A percentile compares a stretch with the other conserved stretches of the same genome.
Conservation (phyloP, 2,797 vertebrate genomes). For the Perodicticus potto region DNA sequence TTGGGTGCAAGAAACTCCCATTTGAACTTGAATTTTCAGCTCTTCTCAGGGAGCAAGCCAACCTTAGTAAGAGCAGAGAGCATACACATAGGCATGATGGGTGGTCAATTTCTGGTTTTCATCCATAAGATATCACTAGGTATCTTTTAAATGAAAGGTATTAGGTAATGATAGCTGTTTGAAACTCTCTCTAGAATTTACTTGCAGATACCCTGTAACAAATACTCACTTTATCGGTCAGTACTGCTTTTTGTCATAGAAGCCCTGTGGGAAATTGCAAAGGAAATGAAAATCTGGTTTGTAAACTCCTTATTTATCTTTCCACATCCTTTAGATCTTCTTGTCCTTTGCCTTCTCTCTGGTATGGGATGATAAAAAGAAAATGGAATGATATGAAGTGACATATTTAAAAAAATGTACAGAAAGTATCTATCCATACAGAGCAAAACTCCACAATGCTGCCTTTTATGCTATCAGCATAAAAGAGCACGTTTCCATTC, state of each 20-base stretch:
- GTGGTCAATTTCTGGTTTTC: background rate
- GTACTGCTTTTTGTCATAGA: background rate
- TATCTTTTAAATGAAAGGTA: background rate
- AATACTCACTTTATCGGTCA: background rate
- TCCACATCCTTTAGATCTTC: background rate
- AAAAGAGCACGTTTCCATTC: background rate
- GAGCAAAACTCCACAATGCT: background rate
- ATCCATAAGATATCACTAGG: background rate
- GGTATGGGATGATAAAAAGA: background rate
- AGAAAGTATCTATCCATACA: background rate
- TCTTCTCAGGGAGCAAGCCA: background rate
- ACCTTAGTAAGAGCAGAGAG: background rate
- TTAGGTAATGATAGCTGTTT: background rate
- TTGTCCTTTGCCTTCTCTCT: slow-evolving; percentile 25
- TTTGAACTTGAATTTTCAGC: background rate
- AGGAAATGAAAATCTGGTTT: background rate
- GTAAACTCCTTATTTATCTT: background rate
- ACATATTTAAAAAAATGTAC: background rate
- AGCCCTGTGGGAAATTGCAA: background rate
- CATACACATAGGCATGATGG: background rate
- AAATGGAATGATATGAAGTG: background rate
- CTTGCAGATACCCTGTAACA: background rate
- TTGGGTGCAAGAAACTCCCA: background rate
- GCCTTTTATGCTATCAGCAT: background rate
- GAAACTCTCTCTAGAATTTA: background rate